Conservation (phyloP, 2,888 invertebrate species). For the Dromius quadrimaculatus region DNA sequence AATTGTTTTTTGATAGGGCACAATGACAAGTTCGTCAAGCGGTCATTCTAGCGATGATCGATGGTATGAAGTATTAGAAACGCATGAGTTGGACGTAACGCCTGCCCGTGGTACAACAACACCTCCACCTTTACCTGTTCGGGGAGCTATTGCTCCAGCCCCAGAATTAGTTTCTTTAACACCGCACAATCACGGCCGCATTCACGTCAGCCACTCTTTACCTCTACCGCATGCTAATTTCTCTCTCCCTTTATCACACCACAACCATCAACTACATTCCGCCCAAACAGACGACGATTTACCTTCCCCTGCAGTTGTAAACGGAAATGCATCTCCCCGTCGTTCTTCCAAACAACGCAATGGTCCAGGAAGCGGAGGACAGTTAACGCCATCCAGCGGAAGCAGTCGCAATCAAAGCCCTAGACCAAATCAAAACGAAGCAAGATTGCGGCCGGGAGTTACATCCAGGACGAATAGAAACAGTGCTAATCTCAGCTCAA, state of each 20-base stretch:
- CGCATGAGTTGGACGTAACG: conserved; percentile 60
- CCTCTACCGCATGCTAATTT: conserved; percentile 65
- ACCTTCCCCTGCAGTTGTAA: conserved; percentile 65
- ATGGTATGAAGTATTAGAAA: conserved; percentile 73
- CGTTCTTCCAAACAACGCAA: conserved; percentile 66
- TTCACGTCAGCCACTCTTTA: conserved; percentile 66
- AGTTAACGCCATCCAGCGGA: conserved; percentile 65
- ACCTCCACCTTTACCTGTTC: conserved; percentile 70
- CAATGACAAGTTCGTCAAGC: conserved; percentile 74
- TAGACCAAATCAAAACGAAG: conserved; percentile 70
- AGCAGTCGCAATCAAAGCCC: conserved; percentile 74
- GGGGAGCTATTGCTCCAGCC: conserved; percentile 55
- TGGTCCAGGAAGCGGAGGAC: conserved; percentile 59
- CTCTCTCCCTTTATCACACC: conserved; percentile 64
- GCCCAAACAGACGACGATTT: conserved; percentile 65
- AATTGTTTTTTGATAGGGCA: conserved; percentile 67
- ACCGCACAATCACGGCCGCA: conserved; percentile 64
- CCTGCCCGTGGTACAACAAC: conserved; percentile 63
- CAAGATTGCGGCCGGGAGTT: conserved; percentile 68
- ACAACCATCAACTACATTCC: conserved; percentile 61
- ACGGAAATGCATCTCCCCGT: conserved; percentile 70
- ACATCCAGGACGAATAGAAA: conserved; percentile 70
- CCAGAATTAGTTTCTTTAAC: not conserved
- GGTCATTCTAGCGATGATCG: conserved; percentile 76
- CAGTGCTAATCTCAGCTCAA: conserved; percentile 72